Evolutionary conservation across 2,797 vertebrate species (phyloP).

Genomic region (Diglossa cyanea): DNA sequence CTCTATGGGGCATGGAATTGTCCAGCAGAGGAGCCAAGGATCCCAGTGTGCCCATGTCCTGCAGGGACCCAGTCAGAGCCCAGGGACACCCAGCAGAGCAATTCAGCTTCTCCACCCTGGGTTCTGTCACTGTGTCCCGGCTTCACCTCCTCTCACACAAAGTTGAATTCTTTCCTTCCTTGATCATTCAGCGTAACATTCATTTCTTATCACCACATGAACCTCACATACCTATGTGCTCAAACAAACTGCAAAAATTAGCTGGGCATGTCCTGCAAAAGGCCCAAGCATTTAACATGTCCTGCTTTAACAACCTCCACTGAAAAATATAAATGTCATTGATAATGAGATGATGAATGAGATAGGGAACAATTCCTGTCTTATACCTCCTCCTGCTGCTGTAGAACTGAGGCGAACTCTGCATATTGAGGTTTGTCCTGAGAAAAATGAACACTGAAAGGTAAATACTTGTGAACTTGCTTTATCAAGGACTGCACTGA

Average conservation of each 20-base stretch:
- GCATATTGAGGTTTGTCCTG: neutral
- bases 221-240: neutral
- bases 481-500: neutral
- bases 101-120: neutral
- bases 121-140: neutral
- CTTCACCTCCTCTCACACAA: neutral
- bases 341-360: neutral
- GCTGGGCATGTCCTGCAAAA: neutral
- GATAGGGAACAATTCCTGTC: neutral
- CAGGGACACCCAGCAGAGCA: neutral
- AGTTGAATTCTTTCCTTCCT: constrained; percentile 13
- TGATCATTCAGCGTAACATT: neutral
- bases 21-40: neutral
- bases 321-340: neutral
- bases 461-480: neutral
- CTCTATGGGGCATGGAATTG: neutral
- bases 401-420: neutral
- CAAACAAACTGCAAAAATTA: constrained; percentile 14
- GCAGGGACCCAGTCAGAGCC: neutral
- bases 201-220: constrained; percentile 30
- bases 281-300: neutral
- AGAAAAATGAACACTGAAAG: neutral
- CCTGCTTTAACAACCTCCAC: neutral
- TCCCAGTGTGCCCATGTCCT: neutral
- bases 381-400: neutral